phyloP scores from a whole-genome alignment of 2,113 vertebrate species.

The Bombycilla garrulus region DNA sequence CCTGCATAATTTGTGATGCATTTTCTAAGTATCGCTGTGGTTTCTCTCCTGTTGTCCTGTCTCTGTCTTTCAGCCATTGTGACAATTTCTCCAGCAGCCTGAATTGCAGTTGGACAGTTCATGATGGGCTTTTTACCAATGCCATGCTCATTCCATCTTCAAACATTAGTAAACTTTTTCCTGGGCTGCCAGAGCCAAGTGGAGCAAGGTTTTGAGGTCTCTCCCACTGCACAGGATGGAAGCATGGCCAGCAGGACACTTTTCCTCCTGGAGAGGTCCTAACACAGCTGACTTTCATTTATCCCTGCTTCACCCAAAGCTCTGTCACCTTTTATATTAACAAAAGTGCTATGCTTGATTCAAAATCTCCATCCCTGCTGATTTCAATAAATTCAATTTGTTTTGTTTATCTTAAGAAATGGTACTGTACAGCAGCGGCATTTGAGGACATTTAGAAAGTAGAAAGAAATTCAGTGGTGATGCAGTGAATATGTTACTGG shows the following conservation, averaged over 20 bases:
- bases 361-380: neutral
- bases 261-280: neutral
- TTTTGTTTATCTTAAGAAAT: neutral
- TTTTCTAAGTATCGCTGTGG: neutral
- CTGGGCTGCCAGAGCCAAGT: neutral
- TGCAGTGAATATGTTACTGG: neutral
- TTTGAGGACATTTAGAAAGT: neutral
- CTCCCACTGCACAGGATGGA: no score
- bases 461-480: neutral
- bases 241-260: neutral
- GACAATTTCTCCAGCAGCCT: neutral
- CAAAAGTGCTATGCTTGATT: neutral
- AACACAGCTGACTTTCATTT: neutral
- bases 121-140: neutral
- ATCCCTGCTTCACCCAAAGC: neutral
- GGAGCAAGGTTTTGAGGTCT: neutral
- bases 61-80: neutral
- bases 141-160: neutral
- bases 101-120: neutral
- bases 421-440: neutral
- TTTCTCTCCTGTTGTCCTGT: neutral
- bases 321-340: neutral
- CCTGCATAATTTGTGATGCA: neutral
- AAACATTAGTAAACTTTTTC: neutral
- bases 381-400: neutral